Evolutionary conservation across 2,888 invertebrate genomes (phyloP), one percentile per base, ranked within the genome.

Genomic region (Apodemia duryi): DNA sequence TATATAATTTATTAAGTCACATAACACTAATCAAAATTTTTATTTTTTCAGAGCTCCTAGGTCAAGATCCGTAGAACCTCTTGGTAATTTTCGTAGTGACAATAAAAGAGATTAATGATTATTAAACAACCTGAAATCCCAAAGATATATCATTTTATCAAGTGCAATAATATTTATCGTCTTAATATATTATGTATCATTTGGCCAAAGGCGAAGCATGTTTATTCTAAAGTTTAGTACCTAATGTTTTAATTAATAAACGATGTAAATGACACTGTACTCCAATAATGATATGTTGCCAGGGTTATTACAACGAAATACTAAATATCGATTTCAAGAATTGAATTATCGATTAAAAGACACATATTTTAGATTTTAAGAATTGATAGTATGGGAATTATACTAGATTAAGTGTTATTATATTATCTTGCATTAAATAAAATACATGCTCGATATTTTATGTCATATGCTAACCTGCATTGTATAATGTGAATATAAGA

Each of bases 21-120:
- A 64, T 35, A 41, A 46, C 32, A 63, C 46, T 41, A 61, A 54
- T 54, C 0, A 54, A 54, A 54, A 54, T 57, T 57, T 32, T 0
- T 32, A n/a, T 63, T 63, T 61, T 66, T 90, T 73, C 86, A 92
- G 92, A 91, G 91, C 92, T 88, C 92, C 92, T 76, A 90, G 92
- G 89, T 92, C 92, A 83, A 90, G 92, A 90, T 92, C 92, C 75
- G 92, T 92, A 75, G 92, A 92, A 80, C 91, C 91, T 82, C 86
- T 92, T 69, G 91, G 90, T 73, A 86, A 88, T 77, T 89, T 86
- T 77, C 90, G 88, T 70, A 79, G 83, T 69, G 88, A 91, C 71
- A 77, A 74, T 73, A 90, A 90, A 79, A 82, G 85, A 79, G 85
- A 88, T 75, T 88, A 79, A 82, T 72, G 68, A 74, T 38, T 38